These are phyloP conservation scores for Heteromurus nitidus DNA, from an alignment of 2,888 invertebrate genomes.

Conservation along the genomic window DNA sequence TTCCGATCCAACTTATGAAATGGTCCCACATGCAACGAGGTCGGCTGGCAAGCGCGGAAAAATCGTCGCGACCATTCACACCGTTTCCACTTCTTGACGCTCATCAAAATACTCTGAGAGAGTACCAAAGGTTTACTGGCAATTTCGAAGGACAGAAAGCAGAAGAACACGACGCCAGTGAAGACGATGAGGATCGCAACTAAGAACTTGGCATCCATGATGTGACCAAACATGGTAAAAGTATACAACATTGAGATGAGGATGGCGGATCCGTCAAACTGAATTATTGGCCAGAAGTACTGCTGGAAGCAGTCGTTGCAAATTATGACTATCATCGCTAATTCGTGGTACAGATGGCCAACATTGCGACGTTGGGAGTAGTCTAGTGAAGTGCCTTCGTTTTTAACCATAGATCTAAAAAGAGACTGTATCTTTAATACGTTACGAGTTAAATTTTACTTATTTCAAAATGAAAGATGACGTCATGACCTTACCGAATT, in stretches of 20 bases:
- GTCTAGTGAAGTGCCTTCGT: no score
- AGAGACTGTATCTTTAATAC: no score
- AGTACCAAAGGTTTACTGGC: neutral
- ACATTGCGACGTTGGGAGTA: no score
- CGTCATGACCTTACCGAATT: no score
- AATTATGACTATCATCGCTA: neutral
- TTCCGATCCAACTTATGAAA: slow-evolving; percentile 12
- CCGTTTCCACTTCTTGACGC: neutral
- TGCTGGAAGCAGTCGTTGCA: neutral
- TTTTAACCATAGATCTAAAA: no score
- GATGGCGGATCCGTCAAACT: neutral
- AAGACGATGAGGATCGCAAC: neutral
- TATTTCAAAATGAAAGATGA: no score
- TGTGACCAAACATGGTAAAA: neutral
- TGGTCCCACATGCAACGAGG: neutral
- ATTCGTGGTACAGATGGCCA: no score
- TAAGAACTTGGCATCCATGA: neutral
- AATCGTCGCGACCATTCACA: neutral
- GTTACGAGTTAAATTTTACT: no score
- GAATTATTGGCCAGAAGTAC: neutral
- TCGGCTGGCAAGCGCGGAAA: neutral
- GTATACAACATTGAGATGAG: neutral
- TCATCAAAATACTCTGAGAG: neutral
- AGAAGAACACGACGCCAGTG: neutral
- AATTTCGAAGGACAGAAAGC: neutral